Conservation (phyloP, 2,113 vertebrate species). For the Prunella himalayana region DNA sequence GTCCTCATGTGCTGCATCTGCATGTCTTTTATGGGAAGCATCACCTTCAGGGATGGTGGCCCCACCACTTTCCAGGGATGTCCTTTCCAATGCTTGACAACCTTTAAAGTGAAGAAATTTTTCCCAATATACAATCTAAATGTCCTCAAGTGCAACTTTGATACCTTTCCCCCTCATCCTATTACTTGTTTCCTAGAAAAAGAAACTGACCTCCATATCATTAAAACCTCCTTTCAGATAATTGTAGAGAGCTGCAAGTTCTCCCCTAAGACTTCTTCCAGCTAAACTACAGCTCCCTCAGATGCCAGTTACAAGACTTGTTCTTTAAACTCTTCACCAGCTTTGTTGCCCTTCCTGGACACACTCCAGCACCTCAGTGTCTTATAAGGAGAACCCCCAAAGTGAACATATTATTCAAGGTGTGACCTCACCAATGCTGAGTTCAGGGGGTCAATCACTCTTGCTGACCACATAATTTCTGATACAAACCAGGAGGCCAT, state of each 20-base stretch:
- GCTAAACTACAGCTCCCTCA: neutral
- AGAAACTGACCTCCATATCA: fast-evolving
- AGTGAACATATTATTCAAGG: neutral
- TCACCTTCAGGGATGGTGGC: neutral
- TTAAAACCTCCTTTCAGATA: neutral
- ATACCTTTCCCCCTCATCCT: neutral
- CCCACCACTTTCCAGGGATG: neutral
- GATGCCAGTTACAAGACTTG: fast-evolving
- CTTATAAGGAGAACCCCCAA: neutral
- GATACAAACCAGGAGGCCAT: neutral
- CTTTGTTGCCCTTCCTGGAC: neutral
- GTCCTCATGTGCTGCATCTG: fast-evolving
- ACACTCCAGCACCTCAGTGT: fast-evolving
- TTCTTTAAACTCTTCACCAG: neutral
- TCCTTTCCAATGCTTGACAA: neutral
- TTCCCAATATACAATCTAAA: neutral
- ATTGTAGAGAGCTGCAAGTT: fast-evolving
- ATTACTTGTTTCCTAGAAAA: neutral
- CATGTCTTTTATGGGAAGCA: neutral
- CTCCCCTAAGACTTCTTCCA: neutral
- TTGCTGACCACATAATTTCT: neutral
- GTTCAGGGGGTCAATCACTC: fast-evolving
- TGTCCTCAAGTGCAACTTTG: neutral
- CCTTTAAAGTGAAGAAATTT: fast-evolving
- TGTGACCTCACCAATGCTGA: fast-evolving